Evolutionary conservation across 2,888 invertebrate genomes (phyloP).

Genomic region (Caenorhabditis sp.): DNA sequence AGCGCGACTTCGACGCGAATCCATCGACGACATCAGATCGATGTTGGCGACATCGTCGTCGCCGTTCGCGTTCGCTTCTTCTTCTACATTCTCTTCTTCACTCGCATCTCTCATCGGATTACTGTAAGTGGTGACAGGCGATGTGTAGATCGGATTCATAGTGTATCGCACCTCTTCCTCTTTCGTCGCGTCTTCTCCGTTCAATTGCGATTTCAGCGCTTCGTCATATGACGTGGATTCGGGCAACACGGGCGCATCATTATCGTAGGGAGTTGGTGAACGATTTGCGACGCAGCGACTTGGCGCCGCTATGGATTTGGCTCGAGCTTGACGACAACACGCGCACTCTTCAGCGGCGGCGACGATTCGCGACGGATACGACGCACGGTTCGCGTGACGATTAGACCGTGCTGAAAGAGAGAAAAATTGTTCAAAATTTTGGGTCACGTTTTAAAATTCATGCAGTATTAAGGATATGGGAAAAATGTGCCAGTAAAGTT

Average conservation of each 20-base stretch:
- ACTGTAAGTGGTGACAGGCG: slow-evolving; percentile 39
- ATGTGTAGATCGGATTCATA: slow-evolving; percentile 40
- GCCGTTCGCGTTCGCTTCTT: slow-evolving; percentile 44
- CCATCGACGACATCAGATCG: slow-evolving; percentile 46
- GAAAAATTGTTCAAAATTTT: too few species aligned
- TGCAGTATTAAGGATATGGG: too few species aligned
- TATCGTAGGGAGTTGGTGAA: slow-evolving; percentile 45
- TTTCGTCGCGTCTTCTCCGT: background rate
- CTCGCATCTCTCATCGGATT: slow-evolving; percentile 33
- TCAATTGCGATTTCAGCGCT: slow-evolving; percentile 27
- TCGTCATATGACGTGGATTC: slow-evolving; percentile 52
- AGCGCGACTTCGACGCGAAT: slow-evolving; percentile 34
- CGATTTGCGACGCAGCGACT: background rate
- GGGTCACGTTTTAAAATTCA: too few species aligned
- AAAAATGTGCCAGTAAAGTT: too few species aligned
- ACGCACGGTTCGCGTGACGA: slow-evolving; percentile 30
- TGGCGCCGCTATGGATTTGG: slow-evolving; percentile 18
- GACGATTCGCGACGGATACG: slow-evolving; percentile 36
- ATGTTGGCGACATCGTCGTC: too few species aligned
- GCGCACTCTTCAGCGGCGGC: slow-evolving; percentile 11
- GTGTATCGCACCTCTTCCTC: background rate
- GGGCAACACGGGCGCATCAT: slow-evolving; percentile 23
- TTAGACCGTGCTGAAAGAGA: slow-evolving; percentile 40
- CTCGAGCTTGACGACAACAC: slow-evolving; percentile 15
- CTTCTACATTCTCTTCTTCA: slow-evolving; percentile 6